Base-by-base conservation (phyloP, 2,797 vertebrate species). In the Rachycentron canadum region DNA sequence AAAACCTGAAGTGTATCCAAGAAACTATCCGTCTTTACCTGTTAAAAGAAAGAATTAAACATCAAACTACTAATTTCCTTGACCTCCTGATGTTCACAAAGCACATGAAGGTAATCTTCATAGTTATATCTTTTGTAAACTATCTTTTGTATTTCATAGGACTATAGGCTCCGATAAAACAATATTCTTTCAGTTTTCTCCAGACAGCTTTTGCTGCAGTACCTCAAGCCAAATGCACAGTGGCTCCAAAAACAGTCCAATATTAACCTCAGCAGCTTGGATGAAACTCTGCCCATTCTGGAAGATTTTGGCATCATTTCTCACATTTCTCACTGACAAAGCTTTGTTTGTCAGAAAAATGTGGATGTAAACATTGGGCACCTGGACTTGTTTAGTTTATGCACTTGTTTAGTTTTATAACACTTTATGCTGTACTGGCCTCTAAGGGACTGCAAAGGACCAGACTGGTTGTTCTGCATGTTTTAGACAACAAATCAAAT, bases 341-440 rank as follows among this genome's bases (percentile, higher is more conserved):
- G 32, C 32, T 32, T 32, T 32, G 32, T 57, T 5, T 23, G 13
- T 50, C 41, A 45, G 50, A 49, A 64, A 59, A 53, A 73, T 26
- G 3, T 41, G 34, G 25, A 4, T 9, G 74, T 56, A 49, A 78
- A 65, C 59, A 36, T 9, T 13, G 23, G 38, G 2, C 41, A 7
- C 59, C 49, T 67, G 61, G 56, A 66, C 47, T 32, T 34, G 49
- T 25, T 52, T 13, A 26, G n/a, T n/a, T n/a, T n/a, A n/a, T n/a
- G n/a, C n/a, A n/a, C n/a, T n/a, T n/a, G n/a, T n/a, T n/a, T n/a
- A n/a, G n/a, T n/a, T 12, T 52, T 26, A 30, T 13, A 57, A 52
- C 63, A 47, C 8, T 21, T 50, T 1, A 17, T 34, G 47, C 45
- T 68, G 1, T 14, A 41, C 13, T 19, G 10, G 32, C 32, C 26